These are phyloP conservation scores for Calephelis perditalis DNA, from an alignment of 2,888 invertebrate species.

Conservation along the genomic window DNA sequence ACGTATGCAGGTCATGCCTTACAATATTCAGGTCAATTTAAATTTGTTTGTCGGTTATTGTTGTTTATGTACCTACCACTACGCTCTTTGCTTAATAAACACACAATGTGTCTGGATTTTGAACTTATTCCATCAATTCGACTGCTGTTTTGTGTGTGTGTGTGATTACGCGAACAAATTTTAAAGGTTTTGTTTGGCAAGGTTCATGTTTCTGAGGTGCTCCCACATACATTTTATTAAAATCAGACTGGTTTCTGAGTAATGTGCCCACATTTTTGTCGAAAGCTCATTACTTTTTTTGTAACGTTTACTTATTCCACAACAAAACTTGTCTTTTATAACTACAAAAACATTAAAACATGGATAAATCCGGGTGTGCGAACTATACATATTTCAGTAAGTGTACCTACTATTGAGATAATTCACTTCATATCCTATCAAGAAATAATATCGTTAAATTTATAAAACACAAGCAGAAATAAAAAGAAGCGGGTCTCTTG, in stretches of 20 bases:
- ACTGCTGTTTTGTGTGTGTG: background rate
- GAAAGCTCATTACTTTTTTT: too few relatives aligned
- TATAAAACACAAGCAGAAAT: conserved; percentile 2
- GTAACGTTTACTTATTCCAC: too few relatives aligned
- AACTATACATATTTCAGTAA: too few relatives aligned
- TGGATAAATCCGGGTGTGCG: too few relatives aligned
- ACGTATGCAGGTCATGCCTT: conserved; percentile 45
- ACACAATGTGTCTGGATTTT: conserved; percentile 14
- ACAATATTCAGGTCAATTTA: conserved; percentile 53
- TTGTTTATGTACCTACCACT: conserved; percentile 34
- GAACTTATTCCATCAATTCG: background rate
- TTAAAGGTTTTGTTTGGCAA: too few relatives aligned
- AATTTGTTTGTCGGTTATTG: conserved; percentile 36
- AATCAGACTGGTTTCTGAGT: too few relatives aligned
- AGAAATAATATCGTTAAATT: conserved; percentile 6
- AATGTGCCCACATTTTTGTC: too few relatives aligned
- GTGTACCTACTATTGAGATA: background rate
- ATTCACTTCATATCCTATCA: conserved; percentile 1
- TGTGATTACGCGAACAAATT: too few relatives aligned
- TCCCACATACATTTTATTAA: too few relatives aligned
- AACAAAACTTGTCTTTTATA: too few relatives aligned
- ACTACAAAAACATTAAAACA: too few relatives aligned
- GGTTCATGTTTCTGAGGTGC: too few relatives aligned
- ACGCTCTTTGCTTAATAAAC: conserved; percentile 25
- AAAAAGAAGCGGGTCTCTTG: background rate